Evolutionary conservation across 2,888 invertebrate genomes (phyloP).

Genomic region (Hymenopus coronatus): DNA sequence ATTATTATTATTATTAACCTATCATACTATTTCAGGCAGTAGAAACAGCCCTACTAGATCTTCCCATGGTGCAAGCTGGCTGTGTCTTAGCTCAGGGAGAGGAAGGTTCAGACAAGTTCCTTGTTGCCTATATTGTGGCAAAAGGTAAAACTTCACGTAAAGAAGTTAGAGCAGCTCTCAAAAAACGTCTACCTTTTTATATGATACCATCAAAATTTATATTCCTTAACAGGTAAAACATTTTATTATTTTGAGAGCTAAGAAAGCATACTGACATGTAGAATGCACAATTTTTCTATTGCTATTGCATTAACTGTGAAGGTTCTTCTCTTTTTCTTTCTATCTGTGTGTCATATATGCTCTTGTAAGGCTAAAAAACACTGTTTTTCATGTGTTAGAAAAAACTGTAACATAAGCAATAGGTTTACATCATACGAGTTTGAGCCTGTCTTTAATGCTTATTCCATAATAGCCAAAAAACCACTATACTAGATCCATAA

Average conservation of each 20-base stretch:
- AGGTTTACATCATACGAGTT: too few relatives aligned
- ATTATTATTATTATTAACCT: background rate
- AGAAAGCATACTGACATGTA: background rate
- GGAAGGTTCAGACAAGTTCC: slow-evolving; percentile 38
- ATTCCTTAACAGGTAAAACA: slow-evolving; percentile 36
- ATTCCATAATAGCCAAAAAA: too few relatives aligned
- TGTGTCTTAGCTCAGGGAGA: slow-evolving; percentile 37
- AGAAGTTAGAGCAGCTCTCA: slow-evolving; percentile 36
- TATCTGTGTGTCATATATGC: background rate
- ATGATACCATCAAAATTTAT: slow-evolving; percentile 40
- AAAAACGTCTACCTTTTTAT: slow-evolving; percentile 38
- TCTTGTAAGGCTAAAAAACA: background rate
- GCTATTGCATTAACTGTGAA: background rate
- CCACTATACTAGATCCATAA: too few relatives aligned
- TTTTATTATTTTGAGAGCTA: background rate
- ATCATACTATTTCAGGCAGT: slow-evolving; percentile 34
- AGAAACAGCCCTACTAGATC: slow-evolving; percentile 36
- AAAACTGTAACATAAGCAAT: too few relatives aligned
- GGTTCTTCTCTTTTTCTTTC: background rate
- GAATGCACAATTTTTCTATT: background rate
- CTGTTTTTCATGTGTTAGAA: too few relatives aligned
- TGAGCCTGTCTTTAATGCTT: too few relatives aligned
- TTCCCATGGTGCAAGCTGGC: slow-evolving; percentile 35
- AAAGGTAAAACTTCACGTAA: slow-evolving; percentile 28
- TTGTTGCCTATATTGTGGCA: slow-evolving; percentile 38